Conservation (phyloP, 1,140 invertebrate genomes). For the Calosoma granatense region DNA sequence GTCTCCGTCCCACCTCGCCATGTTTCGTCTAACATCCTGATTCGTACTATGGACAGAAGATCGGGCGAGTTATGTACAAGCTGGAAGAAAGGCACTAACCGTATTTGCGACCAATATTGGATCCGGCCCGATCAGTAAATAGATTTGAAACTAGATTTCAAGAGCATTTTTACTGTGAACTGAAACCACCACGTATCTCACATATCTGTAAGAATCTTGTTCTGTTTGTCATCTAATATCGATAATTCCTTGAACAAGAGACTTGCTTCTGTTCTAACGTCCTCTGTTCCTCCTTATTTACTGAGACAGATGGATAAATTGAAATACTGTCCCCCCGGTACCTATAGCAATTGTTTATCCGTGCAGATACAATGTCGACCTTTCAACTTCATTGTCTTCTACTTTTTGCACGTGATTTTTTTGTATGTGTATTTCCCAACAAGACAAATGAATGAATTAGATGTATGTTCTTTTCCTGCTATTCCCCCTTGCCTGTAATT, state of each 20-base stretch:
- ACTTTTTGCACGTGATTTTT: too few relatives aligned
- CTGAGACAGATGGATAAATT: too few relatives aligned
- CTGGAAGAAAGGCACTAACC: background rate
- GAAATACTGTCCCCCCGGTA: too few relatives aligned
- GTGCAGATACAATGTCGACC: too few relatives aligned
- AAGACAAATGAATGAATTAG: too few relatives aligned
- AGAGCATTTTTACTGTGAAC: background rate
- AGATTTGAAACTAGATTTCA: background rate
- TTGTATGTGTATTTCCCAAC: too few relatives aligned
- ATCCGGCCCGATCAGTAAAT: conserved; percentile 1
- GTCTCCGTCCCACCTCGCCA: background rate
- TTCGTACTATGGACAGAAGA: background rate
- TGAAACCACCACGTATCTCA: background rate
- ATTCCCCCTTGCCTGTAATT: too few relatives aligned
- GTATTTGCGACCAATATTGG: conserved; percentile 1
- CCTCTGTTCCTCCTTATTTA: too few relatives aligned
- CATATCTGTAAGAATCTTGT: background rate
- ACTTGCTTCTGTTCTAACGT: too few relatives aligned
- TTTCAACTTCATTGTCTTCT: too few relatives aligned
- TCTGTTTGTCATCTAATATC: background rate
- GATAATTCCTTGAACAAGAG: background rate
- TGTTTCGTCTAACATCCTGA: background rate
- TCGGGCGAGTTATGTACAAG: background rate
- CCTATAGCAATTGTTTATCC: too few relatives aligned
- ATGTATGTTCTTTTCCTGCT: too few relatives aligned